Evolutionary conservation across 2,888 invertebrate genomes (phyloP).

Genomic region (Pseudococcus viburni): DNA sequence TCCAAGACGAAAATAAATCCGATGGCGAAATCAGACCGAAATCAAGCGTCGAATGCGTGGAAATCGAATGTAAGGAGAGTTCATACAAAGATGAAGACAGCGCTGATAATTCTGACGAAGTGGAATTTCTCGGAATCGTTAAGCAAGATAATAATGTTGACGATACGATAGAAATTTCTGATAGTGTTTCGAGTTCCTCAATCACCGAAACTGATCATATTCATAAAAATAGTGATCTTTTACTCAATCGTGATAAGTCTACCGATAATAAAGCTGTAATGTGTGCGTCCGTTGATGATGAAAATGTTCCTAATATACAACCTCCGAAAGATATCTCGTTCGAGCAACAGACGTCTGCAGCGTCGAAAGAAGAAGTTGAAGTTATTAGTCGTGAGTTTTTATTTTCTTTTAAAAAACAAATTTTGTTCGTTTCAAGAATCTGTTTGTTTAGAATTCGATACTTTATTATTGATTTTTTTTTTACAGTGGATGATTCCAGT

Average conservation of each 20-base stretch:
- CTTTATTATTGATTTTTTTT: neutral
- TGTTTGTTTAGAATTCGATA: neutral
- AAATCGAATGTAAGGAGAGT: neutral
- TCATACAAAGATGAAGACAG: neutral
- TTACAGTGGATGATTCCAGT: conserved; percentile 9
- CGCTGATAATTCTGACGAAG: neutral
- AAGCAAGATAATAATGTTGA: neutral
- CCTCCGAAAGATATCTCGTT: neutral
- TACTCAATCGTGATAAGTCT: neutral
- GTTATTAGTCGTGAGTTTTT: neutral
- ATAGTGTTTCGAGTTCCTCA: neutral
- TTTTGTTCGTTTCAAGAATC: neutral
- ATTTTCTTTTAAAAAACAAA: neutral
- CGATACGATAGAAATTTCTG: neutral
- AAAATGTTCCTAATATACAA: neutral
- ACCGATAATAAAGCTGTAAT: neutral
- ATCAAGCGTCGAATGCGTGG: neutral
- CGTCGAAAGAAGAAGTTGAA: neutral
- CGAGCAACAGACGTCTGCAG: neutral
- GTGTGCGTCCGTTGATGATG: neutral
- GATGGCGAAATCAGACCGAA: neutral
- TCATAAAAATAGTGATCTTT: neutral
- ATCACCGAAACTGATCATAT: neutral
- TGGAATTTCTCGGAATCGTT: conserved; percentile 14
- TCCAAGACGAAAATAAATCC: conserved; percentile 56